These are phyloP conservation scores for Psilanteris sp. DNA, from an alignment of 1,140 invertebrate species.

Conservation along the genomic window DNA sequence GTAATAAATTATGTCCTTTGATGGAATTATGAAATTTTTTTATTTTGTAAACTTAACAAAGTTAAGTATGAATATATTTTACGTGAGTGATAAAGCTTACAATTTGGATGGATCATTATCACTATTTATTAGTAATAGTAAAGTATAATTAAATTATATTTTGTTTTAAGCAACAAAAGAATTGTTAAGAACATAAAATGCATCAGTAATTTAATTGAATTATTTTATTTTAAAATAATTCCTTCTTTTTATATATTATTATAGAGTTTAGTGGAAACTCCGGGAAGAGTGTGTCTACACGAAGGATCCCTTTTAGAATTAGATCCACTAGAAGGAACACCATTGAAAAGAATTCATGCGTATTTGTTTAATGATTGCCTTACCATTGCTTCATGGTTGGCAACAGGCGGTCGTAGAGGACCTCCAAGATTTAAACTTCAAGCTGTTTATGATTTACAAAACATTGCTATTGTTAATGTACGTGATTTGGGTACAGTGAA, in stretches of 20 bases:
- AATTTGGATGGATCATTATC: too few species aligned
- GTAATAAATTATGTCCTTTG: too few species aligned
- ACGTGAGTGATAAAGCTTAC: too few species aligned
- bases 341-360: constrained; percentile 92
- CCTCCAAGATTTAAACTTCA: constrained; percentile 94
- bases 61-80: too few species aligned
- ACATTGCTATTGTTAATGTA: constrained; percentile 96
- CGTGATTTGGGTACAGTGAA: constrained; percentile 93
- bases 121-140: too few species aligned
- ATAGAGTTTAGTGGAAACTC: constrained; percentile 87
- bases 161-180: too few species aligned
- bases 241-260: constrained; percentile 28
- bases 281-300: constrained; percentile 88
- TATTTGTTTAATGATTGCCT: constrained; percentile 95
- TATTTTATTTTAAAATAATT: too few species aligned
- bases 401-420: constrained; percentile 82
- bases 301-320: constrained; percentile 95
- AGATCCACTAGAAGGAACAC: constrained; percentile 91
- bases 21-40: too few species aligned
- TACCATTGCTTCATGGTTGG: constrained; percentile 83
- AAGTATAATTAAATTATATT: too few species aligned
- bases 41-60: too few species aligned
- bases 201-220: too few species aligned
- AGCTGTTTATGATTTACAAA: constrained; percentile 93
- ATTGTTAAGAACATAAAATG: too few species aligned